Conservation (phyloP, 2,113 vertebrate species). For the Chamaea fasciata region DNA sequence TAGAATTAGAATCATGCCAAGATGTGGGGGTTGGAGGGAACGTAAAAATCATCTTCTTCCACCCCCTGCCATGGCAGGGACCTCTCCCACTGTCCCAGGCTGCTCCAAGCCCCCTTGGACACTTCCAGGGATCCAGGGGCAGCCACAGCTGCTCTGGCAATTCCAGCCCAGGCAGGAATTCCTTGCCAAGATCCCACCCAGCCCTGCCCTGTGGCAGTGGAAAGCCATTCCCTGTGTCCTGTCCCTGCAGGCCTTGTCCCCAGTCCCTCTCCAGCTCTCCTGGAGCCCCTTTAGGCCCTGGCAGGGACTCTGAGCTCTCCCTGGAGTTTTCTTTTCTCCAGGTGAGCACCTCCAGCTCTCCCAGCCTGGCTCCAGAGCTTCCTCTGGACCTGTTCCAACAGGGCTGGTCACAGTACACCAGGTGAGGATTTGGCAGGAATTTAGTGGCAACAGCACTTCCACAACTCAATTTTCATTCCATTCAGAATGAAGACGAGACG, state of each 20-base stretch:
- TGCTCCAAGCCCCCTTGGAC: background rate
- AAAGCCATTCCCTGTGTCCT: background rate
- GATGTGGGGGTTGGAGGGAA: no score
- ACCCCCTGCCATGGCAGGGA: no score
- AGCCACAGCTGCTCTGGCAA: background rate
- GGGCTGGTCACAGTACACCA: background rate
- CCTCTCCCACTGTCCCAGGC: accelerated
- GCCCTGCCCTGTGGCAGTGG: background rate
- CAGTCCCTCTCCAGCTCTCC: background rate
- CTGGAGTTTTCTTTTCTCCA: background rate
- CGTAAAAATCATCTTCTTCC: background rate
- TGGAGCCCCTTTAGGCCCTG: background rate
- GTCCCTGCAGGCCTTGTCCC: background rate
- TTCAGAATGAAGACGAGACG: background rate
- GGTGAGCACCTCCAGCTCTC: background rate
- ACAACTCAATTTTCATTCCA: background rate
- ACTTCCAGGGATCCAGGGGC: background rate
- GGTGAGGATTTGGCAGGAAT: background rate
- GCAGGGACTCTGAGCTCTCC: background rate
- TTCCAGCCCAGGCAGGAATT: background rate
- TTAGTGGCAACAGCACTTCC: background rate
- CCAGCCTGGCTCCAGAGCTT: background rate
- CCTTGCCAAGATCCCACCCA: background rate
- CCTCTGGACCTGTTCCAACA: background rate
- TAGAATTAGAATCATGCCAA: no score